A percentile compares a stretch with the other conserved stretches of the same genome.
These are phyloP conservation scores for Tetropium fuscum DNA, from an alignment of 2,888 invertebrate genomes.

Conservation along the genomic window DNA sequence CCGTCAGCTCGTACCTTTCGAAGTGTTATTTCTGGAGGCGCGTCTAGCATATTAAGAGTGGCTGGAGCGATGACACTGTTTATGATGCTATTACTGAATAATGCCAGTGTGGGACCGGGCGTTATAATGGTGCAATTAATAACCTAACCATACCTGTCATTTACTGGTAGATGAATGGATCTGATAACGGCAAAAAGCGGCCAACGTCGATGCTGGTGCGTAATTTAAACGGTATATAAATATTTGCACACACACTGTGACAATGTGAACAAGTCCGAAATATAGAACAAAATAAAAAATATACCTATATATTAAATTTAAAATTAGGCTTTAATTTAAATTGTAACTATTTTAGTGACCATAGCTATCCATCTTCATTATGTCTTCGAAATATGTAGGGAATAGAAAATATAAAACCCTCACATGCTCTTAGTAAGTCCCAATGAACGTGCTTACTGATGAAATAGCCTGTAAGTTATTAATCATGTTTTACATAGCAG, in stretches of 20 bases:
- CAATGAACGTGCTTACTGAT: too few relatives aligned
- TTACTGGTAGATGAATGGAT: constrained; percentile 25
- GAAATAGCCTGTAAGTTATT: constrained; percentile 55
- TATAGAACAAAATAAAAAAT: too few relatives aligned
- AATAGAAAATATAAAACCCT: too few relatives aligned
- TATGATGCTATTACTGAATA: constrained; percentile 32
- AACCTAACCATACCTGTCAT: constrained; percentile 32
- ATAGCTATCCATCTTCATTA: too few relatives aligned
- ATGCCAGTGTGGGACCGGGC: constrained; percentile 29
- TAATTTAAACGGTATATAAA: constrained; percentile 8
- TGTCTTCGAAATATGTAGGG: too few relatives aligned
- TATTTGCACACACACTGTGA: not conserved
- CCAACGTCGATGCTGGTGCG: constrained; percentile 2
- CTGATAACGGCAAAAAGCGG: constrained; percentile 15
- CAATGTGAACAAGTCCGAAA: too few relatives aligned
- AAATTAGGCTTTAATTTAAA: too few relatives aligned
- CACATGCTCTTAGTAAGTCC: too few relatives aligned
- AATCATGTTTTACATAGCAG: constrained; percentile 57
- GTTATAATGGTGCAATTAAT: constrained; percentile 30
- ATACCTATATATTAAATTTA: too few relatives aligned
- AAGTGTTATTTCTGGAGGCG: constrained; percentile 11
- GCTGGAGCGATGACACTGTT: constrained; percentile 30
- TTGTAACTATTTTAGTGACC: too few relatives aligned
- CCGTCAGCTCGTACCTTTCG: constrained; percentile 11
- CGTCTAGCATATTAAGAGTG: constrained; percentile 27